A percentile compares a stretch with the other conserved stretches of the same genome.
Evolutionary conservation across 53 echinoderm and acorn worm species (phyloP).

Genomic region (Arbacia lixula): DNA sequence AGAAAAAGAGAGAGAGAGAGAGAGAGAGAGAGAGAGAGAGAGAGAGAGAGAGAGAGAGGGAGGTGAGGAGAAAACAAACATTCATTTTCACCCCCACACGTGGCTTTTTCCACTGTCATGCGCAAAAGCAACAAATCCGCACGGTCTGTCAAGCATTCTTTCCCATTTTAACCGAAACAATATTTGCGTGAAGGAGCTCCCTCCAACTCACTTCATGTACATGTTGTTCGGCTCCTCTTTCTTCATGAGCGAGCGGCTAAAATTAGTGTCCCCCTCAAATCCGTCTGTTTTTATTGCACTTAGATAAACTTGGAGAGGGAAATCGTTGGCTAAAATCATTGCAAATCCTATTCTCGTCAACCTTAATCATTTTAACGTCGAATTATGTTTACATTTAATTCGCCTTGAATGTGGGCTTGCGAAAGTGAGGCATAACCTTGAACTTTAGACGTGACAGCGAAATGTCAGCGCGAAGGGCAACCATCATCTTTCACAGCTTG

Average conservation of each 20-base stretch:
- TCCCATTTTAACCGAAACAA: slow-evolving; percentile 6
- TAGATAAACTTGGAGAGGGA: slow-evolving; percentile 14
- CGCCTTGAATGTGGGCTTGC: slow-evolving; percentile 17
- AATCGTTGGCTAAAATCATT: slow-evolving; percentile 30
- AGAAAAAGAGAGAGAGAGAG: background rate
- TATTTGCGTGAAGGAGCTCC: background rate
- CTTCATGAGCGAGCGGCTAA: slow-evolving; percentile 3
- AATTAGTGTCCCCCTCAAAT: background rate
- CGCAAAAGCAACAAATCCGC: slow-evolving; percentile 7
- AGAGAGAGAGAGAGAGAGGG: background rate
- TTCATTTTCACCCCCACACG: too few species aligned
- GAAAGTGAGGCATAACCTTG: background rate
- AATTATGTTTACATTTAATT: slow-evolving; percentile 56
- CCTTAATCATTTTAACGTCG: slow-evolving; percentile 42
- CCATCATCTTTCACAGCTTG: slow-evolving; percentile 15
- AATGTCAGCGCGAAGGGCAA: slow-evolving; percentile 12
- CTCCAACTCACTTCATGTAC: background rate
- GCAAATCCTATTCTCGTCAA: slow-evolving; percentile 37
- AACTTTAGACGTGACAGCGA: slow-evolving; percentile 11
- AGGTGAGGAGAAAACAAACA: background rate
- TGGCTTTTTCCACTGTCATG: background rate
- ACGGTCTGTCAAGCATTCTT: slow-evolving; percentile 7
- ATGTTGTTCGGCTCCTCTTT: background rate
- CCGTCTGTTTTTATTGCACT: slow-evolving; percentile 11
- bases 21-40: background rate